Evolutionary conservation across 2,113 vertebrate species (phyloP).

Genomic region (Macquaria ambigua): DNA sequence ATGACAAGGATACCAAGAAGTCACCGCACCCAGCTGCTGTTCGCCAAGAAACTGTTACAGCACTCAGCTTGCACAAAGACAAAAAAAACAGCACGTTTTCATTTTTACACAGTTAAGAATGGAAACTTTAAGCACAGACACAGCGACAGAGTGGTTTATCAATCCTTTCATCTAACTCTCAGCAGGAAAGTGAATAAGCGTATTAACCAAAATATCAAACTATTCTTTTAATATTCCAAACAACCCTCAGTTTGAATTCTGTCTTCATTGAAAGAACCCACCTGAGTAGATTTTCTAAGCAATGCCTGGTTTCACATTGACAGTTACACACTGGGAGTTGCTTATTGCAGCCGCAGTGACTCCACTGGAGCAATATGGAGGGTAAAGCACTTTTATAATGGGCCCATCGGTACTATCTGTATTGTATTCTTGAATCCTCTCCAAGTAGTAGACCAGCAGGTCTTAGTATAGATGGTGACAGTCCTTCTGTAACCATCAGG

Average conservation of each 20-base stretch:
- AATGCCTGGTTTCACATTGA: slow-evolving; percentile 18
- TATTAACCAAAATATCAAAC: neutral
- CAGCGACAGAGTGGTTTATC: neutral
- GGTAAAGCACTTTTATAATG: slow-evolving; percentile 29
- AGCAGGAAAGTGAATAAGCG: neutral
- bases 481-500: too few relatives aligned
- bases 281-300: slow-evolving; percentile 4
- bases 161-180: neutral
- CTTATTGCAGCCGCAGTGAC: slow-evolving; percentile 22
- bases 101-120: neutral
- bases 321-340: slow-evolving; percentile 14
- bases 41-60: neutral
- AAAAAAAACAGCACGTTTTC: neutral
- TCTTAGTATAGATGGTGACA: neutral
- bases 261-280: neutral
- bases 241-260: neutral
- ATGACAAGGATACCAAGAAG: neutral
- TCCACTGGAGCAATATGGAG: slow-evolving; percentile 30
- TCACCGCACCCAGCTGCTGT: neutral
- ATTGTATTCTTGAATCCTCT: neutral
- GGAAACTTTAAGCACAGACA: neutral
- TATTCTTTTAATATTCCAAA: neutral
- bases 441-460: neutral
- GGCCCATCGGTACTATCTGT: slow-evolving; percentile 1
- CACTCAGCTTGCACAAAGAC: neutral